Conservation (phyloP, 2,888 invertebrate genomes). For the Sisyra terminalis region DNA sequence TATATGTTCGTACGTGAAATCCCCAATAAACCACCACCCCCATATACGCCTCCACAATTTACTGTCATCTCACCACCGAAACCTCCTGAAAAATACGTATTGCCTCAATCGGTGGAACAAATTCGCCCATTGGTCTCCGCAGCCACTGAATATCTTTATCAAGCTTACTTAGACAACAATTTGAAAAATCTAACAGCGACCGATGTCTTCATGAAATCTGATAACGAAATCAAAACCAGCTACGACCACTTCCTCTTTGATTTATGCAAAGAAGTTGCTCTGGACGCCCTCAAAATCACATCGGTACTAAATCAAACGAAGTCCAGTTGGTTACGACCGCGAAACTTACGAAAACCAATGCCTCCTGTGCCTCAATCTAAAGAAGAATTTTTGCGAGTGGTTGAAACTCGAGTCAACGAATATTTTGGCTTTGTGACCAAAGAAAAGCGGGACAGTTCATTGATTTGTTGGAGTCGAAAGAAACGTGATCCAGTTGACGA, state of each 20-base stretch:
- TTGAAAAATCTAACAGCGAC: constrained; percentile 17
- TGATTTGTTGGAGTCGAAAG: constrained; percentile 43
- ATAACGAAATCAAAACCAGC: constrained; percentile 26
- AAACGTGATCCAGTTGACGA: constrained; percentile 55
- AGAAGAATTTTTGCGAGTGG: constrained; percentile 30
- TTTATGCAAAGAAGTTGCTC: constrained; percentile 40
- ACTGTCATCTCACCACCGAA: constrained; percentile 17
- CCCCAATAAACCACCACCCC: constrained; percentile 60
- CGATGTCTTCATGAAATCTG: constrained; percentile 19
- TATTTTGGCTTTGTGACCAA: constrained; percentile 34
- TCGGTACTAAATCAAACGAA: constrained; percentile 18
- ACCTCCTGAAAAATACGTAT: constrained; percentile 20
- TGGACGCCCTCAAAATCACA: constrained; percentile 22
- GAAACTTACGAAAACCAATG: constrained; percentile 23
- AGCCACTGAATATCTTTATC: constrained; percentile 28
- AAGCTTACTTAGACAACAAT: constrained; percentile 23
- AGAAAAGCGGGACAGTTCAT: constrained; percentile 34
- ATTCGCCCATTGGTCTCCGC: constrained; percentile 28
- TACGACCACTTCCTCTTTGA: constrained; percentile 42
- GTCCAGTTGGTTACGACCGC: constrained; percentile 34
- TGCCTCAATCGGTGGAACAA: constrained; percentile 29
- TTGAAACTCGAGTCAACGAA: constrained; percentile 32
- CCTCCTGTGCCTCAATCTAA: constrained; percentile 28
- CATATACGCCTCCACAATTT: constrained; percentile 46
- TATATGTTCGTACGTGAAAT: constrained; percentile 45